Evolutionary conservation across 64 coral and sea anemone genomes (phyloP), one percentile per base, ranked within the genome.

Genomic region (Catalaphyllia jardinei): DNA sequence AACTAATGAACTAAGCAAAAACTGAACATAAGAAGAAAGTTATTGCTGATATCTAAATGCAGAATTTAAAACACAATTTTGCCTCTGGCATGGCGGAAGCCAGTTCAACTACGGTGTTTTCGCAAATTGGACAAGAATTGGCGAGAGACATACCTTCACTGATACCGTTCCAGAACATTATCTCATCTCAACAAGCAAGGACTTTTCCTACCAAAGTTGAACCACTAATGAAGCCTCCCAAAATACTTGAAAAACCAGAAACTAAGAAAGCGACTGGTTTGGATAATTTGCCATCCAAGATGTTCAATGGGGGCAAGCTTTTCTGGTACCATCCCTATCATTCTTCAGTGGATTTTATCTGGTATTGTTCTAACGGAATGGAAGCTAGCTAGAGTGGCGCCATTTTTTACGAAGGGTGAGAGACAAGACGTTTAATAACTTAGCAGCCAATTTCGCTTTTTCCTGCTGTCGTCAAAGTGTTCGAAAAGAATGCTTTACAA

Each of bases 81-180:
- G 62, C 80, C 17, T 17, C 27, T 61, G 77, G 77, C 35, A 92
- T 86, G 51, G 67, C 89, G 14, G 79, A 35, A 35, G 33, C 3
- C 33, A 35, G 33, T 35, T 35, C 3, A 3, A 35, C 33, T 3
- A 35, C 33, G 33, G 11, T 24, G 46, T 75, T 75, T 91, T 91
- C 30, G 54, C 62, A 54, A 83, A 71, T 85, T 79, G 89, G 89
- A 8, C 63, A 80, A 62, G 22, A 74, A 13, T 78, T 85, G 39
- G 88, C 71, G 31, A 62, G 50, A 54, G 57, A 38, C 14, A 81
- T 89, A 49, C 77, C 75, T 27, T 8, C 2, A 19, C 17, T 67
- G 33, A 90, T 90, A 77, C 67, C 18, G 19, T 29, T 11, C 77
- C 76, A 46, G 52, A 64, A 80, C 22, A 16, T 20, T 80, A 71